Evolutionary conservation across 1,140 invertebrate species (phyloP), one percentile per base, ranked within the genome.

Genomic region (Mya arenaria): DNA sequence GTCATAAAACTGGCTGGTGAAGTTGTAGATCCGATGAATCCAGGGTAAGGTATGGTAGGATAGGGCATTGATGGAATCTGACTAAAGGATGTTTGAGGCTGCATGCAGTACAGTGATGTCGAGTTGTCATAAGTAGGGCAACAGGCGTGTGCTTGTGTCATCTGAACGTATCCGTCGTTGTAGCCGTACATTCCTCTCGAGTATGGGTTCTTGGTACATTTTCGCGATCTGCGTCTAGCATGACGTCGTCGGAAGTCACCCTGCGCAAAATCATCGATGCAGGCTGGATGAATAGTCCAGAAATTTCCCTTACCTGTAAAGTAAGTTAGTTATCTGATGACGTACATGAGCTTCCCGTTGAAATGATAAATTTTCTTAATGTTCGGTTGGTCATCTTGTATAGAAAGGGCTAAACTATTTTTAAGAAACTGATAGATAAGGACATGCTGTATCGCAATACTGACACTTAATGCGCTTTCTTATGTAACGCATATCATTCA

Each of bases 221-320:
- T 88, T 34, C 84, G 83, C 3, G 89, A 89, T 8, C 89, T 84
- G 5, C 98, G 93, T 89, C 99, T 97, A 0, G 98, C 98, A 72
- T 98, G 98, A 25, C 98, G 95, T 44, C 98, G 94, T 55, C 98
- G 94, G 92, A 99, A 99, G 89, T 99, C 98, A 0, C 98, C 98
- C 84, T 97, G 97, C 8, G 96, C 94, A 91, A 99, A 99, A 89
- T 99, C 92, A 23, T 99, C 97, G 1, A 98, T 93, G 91, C 99
- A 99, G 0, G 98, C 98, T 0, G 97, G 97, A 92, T 99, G 98
- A 58, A 99, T 98, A 1, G 97, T 96, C 98, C 98, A 99, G 88
- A 97, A 99, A 89, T 99, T 98, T 0, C 94, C 98, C 91, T 99
- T 99, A 0, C 79, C 77, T 80, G 23, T 0, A 48, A 32, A 80